These are phyloP conservation scores for Todiramphus saurophagus DNA, from an alignment of 2,113 vertebrate species.

Conservation along the genomic window DNA sequence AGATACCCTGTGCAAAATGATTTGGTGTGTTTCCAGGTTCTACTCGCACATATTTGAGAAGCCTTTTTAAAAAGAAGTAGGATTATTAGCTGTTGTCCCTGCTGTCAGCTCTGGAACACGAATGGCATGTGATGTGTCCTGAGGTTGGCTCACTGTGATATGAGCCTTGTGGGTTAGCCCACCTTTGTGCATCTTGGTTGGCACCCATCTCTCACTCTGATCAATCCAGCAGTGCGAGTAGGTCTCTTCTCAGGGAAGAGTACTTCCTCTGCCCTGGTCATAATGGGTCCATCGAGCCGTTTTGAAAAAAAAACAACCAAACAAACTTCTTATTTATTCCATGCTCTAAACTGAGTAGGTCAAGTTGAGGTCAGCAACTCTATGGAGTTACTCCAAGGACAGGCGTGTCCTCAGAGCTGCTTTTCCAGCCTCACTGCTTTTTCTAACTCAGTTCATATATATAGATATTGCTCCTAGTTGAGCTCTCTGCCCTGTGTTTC, in stretches of 20 bases:
- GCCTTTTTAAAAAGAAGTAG: background rate
- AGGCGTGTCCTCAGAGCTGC: background rate
- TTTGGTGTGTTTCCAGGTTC: background rate
- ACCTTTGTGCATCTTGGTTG: background rate
- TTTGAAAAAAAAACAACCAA: background rate
- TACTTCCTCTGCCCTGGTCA: background rate
- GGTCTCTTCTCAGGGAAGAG: background rate
- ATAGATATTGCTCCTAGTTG: background rate
- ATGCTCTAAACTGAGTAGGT: background rate
- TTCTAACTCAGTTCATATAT: background rate
- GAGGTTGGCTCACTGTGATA: background rate
- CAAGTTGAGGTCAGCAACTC: background rate
- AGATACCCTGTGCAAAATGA: background rate
- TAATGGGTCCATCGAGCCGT: background rate
- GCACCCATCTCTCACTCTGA: accelerated
- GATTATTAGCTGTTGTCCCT: background rate
- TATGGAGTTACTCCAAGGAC: background rate
- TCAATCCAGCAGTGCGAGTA: background rate
- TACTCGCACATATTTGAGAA: accelerated
- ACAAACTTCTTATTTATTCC: background rate
- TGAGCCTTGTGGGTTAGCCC: background rate
- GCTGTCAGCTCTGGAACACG: background rate
- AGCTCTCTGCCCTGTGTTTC: background rate
- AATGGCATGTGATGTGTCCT: background rate
- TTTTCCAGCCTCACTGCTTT: background rate